phyloP scores from a whole-genome alignment of 2,888 invertebrate genomes.

The Salpingus planirostris region DNA sequence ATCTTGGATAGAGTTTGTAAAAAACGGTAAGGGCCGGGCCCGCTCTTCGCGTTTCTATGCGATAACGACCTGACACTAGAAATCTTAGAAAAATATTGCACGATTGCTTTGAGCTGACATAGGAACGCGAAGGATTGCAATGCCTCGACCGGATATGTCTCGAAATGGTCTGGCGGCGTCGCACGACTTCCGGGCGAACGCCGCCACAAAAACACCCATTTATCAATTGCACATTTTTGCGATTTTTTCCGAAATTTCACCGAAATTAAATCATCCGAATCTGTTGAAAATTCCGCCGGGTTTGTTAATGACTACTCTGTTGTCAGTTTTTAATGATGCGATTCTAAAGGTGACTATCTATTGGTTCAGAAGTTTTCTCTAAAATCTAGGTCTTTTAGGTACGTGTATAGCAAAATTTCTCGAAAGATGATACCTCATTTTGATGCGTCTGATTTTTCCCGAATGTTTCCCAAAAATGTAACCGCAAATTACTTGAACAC shows the following conservation, averaged over 20 bases:
- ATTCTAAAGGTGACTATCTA: no score
- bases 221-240: slow-evolving; percentile 27
- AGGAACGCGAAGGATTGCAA: slow-evolving; percentile 36
- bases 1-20: slow-evolving; percentile 38
- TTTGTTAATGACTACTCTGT: slow-evolving; percentile 3
- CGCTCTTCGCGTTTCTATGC: slow-evolving; percentile 37
- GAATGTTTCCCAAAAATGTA: slow-evolving; percentile 3
- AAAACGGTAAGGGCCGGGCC: slow-evolving; percentile 35
- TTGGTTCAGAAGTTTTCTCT: no score
- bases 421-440: no score
- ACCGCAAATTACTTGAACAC: slow-evolving; percentile 21
- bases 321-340: no score
- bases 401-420: slow-evolving; percentile 31
- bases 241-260: slow-evolving; percentile 14
- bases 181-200: slow-evolving; percentile 27
- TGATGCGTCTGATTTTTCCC: slow-evolving; percentile 2
- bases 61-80: slow-evolving; percentile 43
- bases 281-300: not conserved
- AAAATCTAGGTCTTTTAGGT: slow-evolving; percentile 29
- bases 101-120: slow-evolving; percentile 30
- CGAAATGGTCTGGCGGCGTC: slow-evolving; percentile 42
- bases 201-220: slow-evolving; percentile 37
- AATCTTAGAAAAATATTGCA: slow-evolving; percentile 39
- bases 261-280: slow-evolving; percentile 3
- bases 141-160: slow-evolving; percentile 40